These are phyloP conservation scores for Phenganax stokvisi DNA, from an alignment of 92 coral and sea anemone genomes.

Conservation along the genomic window DNA sequence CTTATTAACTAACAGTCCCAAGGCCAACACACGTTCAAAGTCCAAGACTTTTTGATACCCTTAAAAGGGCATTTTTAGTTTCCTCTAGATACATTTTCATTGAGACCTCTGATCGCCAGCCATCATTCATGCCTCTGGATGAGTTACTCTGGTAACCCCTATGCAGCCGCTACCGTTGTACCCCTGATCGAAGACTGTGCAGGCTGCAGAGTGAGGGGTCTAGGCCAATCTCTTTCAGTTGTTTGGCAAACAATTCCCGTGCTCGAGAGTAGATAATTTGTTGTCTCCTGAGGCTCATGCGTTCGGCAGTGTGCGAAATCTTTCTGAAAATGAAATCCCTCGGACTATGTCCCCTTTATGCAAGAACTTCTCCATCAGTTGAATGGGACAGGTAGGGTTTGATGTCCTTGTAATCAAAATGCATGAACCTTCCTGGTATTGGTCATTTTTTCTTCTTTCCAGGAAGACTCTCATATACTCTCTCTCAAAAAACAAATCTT, in stretches of 20 bases:
- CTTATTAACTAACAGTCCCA: too few species aligned
- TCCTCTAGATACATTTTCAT: background rate
- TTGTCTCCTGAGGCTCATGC: constrained; percentile 32
- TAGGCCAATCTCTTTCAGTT: background rate
- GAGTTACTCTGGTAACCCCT: background rate
- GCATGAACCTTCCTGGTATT: constrained; percentile 35
- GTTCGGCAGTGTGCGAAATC: constrained; percentile 37
- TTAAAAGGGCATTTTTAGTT: background rate
- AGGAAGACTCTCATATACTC: constrained; percentile 44
- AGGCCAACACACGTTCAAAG: too few species aligned
- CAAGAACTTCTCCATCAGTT: constrained; percentile 41
- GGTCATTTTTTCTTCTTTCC: constrained; percentile 45
- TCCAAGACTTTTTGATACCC: background rate
- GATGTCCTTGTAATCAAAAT: constrained; percentile 19
- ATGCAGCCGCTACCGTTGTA: background rate
- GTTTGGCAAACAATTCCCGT: constrained; percentile 22
- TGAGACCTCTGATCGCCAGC: background rate
- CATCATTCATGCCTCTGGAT: background rate
- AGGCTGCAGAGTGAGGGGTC: background rate
- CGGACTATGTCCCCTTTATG: constrained; percentile 13
- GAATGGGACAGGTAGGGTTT: constrained; percentile 41
- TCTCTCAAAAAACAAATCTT: constrained; percentile 24
- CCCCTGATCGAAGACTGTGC: background rate
- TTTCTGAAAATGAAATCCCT: constrained; percentile 25
- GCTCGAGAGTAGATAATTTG: constrained; percentile 45